phyloP scores from a whole-genome alignment of 2,888 invertebrate genomes.

The Hydrotaea cyrtoneurina region DNA sequence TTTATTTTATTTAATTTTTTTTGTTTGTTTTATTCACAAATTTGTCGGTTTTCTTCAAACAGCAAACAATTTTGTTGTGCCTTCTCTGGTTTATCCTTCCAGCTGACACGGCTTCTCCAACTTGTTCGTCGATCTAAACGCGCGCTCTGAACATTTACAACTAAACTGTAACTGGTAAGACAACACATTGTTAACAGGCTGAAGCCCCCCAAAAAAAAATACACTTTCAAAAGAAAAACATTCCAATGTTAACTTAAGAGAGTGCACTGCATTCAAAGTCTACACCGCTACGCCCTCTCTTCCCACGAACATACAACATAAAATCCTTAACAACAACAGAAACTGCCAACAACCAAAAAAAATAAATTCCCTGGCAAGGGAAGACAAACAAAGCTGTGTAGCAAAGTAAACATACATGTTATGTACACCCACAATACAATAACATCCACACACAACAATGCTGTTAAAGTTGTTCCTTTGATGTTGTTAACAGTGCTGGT shows the following conservation, averaged over 20 bases:
- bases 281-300: neutral
- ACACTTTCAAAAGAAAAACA: conserved; percentile 6
- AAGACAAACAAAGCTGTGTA: neutral
- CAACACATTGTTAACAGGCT: conserved; percentile 32
- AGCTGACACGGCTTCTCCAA: neutral
- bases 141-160: conserved; percentile 68
- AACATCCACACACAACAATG: neutral
- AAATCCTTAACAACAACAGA: conserved; percentile 12
- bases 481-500: neutral
- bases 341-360: neutral
- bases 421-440: neutral
- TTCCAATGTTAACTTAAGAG: conserved; percentile 51
- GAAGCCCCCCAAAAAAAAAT: conserved; percentile 42
- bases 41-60: neutral
- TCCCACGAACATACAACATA: neutral
- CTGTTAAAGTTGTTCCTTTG: too few species aligned
- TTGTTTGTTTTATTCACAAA: neutral
- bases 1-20: neutral
- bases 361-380: neutral
- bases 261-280: neutral
- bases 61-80: too few species aligned
- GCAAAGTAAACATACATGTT: neutral
- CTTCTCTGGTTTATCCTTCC: neutral
- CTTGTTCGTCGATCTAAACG: conserved; percentile 58
- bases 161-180: conserved; percentile 53